Conservation (phyloP, 2,797 vertebrate genomes). For the Microcaecilia unicolor region DNA sequence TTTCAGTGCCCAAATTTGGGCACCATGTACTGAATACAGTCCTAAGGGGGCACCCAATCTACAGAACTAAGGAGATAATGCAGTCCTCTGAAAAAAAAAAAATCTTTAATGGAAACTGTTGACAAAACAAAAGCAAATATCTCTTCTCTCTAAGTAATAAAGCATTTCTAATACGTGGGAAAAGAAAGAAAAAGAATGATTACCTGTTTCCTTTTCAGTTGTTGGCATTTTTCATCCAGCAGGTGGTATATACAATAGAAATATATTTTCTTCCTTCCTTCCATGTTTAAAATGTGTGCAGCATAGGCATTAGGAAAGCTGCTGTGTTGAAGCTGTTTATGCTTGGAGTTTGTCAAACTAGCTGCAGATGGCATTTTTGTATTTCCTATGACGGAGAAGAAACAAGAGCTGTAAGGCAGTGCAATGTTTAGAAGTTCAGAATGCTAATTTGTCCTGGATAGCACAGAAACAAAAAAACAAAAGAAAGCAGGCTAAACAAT, state of each 20-base stretch:
- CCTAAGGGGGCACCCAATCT: too few relatives aligned
- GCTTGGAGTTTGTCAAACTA: slow-evolving; percentile 58
- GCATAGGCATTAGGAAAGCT: slow-evolving; percentile 47
- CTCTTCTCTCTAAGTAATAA: too few relatives aligned
- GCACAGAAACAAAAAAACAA: slow-evolving; percentile 27
- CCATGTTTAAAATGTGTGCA: slow-evolving; percentile 52
- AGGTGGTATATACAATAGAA: slow-evolving; percentile 69
- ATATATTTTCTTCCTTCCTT: slow-evolving; percentile 57
- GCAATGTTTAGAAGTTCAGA: too few relatives aligned
- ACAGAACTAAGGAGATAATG: too few relatives aligned
- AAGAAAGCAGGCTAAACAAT: neutral
- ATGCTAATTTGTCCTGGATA: too few relatives aligned
- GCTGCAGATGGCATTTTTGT: slow-evolving; percentile 66
- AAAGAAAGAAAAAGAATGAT: neutral
- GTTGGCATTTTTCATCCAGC: slow-evolving; percentile 58
- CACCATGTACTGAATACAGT: too few relatives aligned
- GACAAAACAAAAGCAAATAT: too few relatives aligned
- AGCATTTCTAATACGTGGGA: too few relatives aligned
- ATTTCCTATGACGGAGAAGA: slow-evolving; percentile 61
- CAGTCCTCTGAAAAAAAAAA: too few relatives aligned
- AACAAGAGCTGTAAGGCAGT: slow-evolving; percentile 35
- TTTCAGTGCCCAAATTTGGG: too few relatives aligned
- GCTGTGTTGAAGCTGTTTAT: slow-evolving; percentile 48
- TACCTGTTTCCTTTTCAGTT: slow-evolving; percentile 33
- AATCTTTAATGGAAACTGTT: neutral